phyloP scores from a whole-genome alignment of 2,797 vertebrate species.

The Sebastes itinus region DNA sequence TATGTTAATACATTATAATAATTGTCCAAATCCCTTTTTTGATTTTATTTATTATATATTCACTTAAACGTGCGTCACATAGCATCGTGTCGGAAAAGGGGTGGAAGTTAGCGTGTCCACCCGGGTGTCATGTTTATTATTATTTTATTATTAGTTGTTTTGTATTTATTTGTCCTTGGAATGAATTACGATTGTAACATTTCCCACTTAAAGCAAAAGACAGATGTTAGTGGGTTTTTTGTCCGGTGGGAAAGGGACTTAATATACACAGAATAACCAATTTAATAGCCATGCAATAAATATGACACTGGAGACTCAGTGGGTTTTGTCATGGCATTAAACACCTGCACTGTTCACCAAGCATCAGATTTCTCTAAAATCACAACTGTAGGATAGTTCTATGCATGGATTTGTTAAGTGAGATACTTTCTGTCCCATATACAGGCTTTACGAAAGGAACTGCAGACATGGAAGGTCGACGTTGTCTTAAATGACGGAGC shows the following conservation, averaged over 20 bases:
- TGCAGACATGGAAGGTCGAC: constrained; percentile 97
- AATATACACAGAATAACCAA: neutral
- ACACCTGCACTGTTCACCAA: neutral
- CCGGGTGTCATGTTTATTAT: too few species aligned
- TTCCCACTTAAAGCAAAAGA: too few species aligned
- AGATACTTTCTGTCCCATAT: neutral
- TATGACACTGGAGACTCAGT: neutral
- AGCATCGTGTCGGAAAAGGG: rapidly evolving
- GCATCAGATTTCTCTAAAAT: neutral
- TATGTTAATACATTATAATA: too few species aligned
- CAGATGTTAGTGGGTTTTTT: too few species aligned
- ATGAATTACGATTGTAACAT: too few species aligned
- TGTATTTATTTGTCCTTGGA: too few species aligned
- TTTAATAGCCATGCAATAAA: neutral
- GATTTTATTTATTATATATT: too few species aligned
- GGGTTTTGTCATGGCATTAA: neutral
- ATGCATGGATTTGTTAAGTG: neutral
- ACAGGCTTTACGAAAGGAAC: constrained; percentile 91
- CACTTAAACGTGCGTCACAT: too few species aligned
- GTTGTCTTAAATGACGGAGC: constrained; percentile 96
- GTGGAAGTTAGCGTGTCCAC: rapidly evolving
- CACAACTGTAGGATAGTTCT: neutral
- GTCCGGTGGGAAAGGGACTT: too few species aligned
- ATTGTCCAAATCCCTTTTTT: too few species aligned
- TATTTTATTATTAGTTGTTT: too few species aligned